Percentiles rank a stretch among this genome's conserved stretches.
These are phyloP conservation scores for Pseudomyrmex pallidus DNA, from an alignment of 1,140 invertebrate genomes.

Conservation along the genomic window DNA sequence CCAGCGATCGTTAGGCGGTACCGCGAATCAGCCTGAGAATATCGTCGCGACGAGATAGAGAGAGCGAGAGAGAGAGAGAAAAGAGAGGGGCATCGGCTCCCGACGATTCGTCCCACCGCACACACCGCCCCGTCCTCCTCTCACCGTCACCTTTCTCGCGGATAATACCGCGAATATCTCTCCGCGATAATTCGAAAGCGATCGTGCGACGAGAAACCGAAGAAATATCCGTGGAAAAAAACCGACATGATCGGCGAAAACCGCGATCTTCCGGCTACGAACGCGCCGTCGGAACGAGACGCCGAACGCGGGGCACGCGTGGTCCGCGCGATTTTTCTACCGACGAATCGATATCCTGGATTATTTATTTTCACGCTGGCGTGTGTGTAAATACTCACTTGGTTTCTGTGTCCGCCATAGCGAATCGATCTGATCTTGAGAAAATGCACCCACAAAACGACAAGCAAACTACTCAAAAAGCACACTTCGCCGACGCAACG, in stretches of 20 bases:
- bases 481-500: conserved; percentile 45
- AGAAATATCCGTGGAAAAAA: neutral
- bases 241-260: conserved; percentile 15
- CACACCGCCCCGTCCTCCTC: conserved; percentile 50
- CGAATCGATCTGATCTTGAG: conserved; percentile 67
- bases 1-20: conserved; percentile 69
- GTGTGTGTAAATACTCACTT: conserved; percentile 80
- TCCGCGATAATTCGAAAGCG: conserved; percentile 33
- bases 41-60: conserved; percentile 58
- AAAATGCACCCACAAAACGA: conserved; percentile 46
- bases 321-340: conserved; percentile 56
- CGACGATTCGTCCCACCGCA: conserved; percentile 21
- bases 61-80: conserved; percentile 33
- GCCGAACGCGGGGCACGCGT: conserved; percentile 28
- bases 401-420: conserved; percentile 82
- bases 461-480: conserved; percentile 33
- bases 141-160: conserved; percentile 53
- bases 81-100: conserved; percentile 37
- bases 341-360: conserved; percentile 55
- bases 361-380: conserved; percentile 34
- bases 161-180: neutral
- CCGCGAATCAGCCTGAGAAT: conserved; percentile 70
- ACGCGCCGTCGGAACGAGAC: conserved; percentile 28
- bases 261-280: neutral
- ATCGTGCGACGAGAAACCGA: neutral